A percentile compares a stretch with the other conserved stretches of the same genome.
Conservation (phyloP, 2,888 invertebrate species). For the Mycalesis mineus region DNA sequence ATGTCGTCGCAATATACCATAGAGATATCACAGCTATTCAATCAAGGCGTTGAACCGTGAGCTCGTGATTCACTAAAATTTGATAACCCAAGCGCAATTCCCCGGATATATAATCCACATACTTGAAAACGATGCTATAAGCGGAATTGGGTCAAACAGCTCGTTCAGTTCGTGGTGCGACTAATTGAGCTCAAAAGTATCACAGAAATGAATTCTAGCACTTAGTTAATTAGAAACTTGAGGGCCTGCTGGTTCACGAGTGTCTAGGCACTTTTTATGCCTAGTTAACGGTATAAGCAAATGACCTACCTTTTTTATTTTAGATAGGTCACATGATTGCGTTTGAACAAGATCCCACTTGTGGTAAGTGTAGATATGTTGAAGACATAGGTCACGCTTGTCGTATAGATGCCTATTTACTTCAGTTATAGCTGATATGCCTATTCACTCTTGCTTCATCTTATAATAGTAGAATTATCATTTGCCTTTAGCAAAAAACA, state of each 20-base stretch:
- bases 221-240: conserved; percentile 13
- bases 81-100: conserved; percentile 2
- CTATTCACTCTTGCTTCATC: too few species aligned
- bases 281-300: too few species aligned
- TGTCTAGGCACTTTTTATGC: neutral
- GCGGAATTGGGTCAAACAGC: conserved; percentile 21
- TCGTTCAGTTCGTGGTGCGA: neutral
- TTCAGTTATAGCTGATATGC: too few species aligned
- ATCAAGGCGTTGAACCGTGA: neutral
- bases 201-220: conserved; percentile 18
- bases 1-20: neutral
- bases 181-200: conserved; percentile 19
- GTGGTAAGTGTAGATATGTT: too few species aligned
- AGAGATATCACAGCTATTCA: neutral
- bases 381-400: too few species aligned
- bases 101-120: conserved; percentile 16
- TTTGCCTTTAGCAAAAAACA: too few species aligned
- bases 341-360: too few species aligned
- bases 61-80: neutral
- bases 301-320: too few species aligned
- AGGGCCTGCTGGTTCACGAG: neutral
- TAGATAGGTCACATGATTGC: too few species aligned
- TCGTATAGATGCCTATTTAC: too few species aligned
- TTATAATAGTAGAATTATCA: too few species aligned
- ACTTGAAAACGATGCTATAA: conserved; percentile 13